A percentile compares a stretch with the other conserved stretches of the same genome.
These are phyloP conservation scores for Candoia aspera DNA, from an alignment of 2,113 vertebrate genomes.

Conservation along the genomic window DNA sequence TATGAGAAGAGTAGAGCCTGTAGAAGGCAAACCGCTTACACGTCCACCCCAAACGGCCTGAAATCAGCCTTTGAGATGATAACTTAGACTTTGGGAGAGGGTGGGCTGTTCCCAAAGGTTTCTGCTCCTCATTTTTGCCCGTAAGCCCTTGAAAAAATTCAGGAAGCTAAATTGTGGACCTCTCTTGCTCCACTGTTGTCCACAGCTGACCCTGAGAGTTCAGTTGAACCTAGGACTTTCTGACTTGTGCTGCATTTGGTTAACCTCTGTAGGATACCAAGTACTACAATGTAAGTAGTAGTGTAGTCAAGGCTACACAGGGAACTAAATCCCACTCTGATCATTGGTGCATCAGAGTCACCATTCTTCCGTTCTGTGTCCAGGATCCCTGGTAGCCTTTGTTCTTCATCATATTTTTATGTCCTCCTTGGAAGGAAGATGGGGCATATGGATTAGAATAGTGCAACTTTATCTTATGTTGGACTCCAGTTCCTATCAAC, in stretches of 20 bases:
- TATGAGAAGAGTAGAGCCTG: neutral
- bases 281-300: neutral
- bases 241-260: neutral
- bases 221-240: neutral
- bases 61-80: neutral
- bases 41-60: neutral
- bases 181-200: neutral
- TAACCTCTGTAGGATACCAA: neutral
- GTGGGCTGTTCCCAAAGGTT: neutral
- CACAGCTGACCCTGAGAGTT: neutral
- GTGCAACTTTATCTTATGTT: neutral
- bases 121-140: neutral
- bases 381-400: neutral
- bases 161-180: neutral
- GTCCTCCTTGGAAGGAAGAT: neutral
- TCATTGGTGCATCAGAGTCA: neutral
- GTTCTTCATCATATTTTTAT: neutral
- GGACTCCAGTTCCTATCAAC: neutral
- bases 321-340: neutral
- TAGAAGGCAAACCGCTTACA: neutral
- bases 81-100: neutral
- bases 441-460: neutral
- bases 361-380: neutral
- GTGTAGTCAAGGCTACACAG: neutral
- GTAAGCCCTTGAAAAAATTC: neutral